Conservation (phyloP, 1,140 invertebrate genomes). For the Cherax destructor region DNA sequence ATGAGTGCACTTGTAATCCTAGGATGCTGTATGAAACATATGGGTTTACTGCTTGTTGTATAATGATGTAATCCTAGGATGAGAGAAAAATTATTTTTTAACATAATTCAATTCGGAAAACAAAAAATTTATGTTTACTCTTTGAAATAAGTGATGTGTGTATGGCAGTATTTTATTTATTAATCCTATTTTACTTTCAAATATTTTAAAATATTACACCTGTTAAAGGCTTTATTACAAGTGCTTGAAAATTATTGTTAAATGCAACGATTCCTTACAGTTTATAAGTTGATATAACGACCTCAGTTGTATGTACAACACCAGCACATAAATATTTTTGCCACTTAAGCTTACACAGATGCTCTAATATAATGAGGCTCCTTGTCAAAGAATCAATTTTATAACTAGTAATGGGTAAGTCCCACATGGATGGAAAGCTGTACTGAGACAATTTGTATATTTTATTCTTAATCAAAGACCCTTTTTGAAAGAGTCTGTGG, state of each 20-base stretch:
- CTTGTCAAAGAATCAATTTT: background rate
- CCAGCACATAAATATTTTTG: conserved; percentile 1
- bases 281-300: background rate
- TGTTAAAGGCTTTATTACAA: conserved; percentile 1
- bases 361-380: background rate
- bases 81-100: too few species aligned
- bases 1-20: background rate
- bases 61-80: too few species aligned
- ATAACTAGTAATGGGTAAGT: too few species aligned
- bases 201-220: background rate
- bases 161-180: background rate
- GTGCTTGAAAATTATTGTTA: background rate
- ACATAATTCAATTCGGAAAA: background rate
- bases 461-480: too few species aligned
- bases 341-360: background rate
- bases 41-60: too few species aligned
- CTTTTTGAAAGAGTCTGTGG: too few species aligned
- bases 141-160: background rate
- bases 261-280: background rate
- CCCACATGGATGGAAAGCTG: too few species aligned
- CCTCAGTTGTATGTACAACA: background rate
- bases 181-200: background rate
- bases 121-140: background rate
- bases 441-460: too few species aligned
- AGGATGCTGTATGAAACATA: background rate